Percentiles rank a stretch among this genome's conserved stretches.
phyloP scores from a whole-genome alignment of 2,113 vertebrate species.

The Mobula hypostoma region DNA sequence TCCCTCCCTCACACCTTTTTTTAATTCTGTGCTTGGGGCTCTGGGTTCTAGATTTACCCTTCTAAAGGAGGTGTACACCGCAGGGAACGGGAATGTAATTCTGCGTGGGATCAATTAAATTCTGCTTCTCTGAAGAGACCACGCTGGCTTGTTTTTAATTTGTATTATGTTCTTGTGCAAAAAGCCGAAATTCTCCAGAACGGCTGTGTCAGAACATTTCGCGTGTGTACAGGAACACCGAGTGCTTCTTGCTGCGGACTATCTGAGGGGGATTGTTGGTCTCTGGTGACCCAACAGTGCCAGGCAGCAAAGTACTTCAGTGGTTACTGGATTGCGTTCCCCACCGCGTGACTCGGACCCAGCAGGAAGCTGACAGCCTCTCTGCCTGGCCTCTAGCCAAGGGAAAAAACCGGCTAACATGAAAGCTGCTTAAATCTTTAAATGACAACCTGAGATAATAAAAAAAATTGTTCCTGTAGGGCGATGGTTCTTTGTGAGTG shows the following conservation, averaged over 20 bases:
- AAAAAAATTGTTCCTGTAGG: not conserved
- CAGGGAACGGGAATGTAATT: not conserved
- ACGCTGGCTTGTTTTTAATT: not conserved
- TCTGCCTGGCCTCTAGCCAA: constrained; percentile 63
- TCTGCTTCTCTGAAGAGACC: not conserved
- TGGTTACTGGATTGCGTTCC: constrained; percentile 47
- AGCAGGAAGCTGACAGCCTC: constrained; percentile 60
- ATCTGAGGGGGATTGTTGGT: not conserved
- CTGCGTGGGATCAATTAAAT: not conserved
- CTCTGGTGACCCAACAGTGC: not conserved
- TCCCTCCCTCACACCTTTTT: too few relatives aligned
- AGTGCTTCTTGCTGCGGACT: not conserved
- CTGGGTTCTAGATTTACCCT: too few relatives aligned
- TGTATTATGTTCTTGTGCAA: not conserved
- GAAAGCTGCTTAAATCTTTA: constrained; percentile 5
- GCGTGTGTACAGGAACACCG: not conserved
- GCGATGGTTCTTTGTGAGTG: not conserved
- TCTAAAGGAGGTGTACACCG: not conserved
- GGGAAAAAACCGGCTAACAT: constrained; percentile 61
- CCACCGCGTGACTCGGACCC: constrained; percentile 59
- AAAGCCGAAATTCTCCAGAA: not conserved
- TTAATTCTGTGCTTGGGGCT: too few relatives aligned
- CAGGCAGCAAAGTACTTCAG: not conserved
- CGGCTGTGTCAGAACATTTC: not conserved
- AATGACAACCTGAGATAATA: constrained; percentile 33